Evolutionary conservation across 2,888 invertebrate species (phyloP), one percentile per base, ranked within the genome.

Genomic region (Callyntrura guangdongensis): DNA sequence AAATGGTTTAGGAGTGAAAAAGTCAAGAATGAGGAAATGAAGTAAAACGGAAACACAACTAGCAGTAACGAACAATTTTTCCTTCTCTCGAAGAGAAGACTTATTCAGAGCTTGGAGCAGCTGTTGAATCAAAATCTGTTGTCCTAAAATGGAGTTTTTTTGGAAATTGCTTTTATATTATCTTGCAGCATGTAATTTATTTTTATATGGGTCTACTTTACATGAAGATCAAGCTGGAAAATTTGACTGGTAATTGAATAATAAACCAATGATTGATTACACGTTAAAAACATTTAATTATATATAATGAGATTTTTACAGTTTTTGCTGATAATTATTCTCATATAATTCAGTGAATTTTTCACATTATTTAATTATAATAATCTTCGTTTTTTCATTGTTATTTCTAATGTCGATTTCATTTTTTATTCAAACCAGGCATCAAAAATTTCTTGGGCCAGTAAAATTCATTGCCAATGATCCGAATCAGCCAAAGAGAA

Each of bases 401-500:
- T 53, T 6, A n/a, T 9, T 53, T 53, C n/a, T 53, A 11, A 47
- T 14, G 2, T 53, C 53, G 53, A 47, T 47, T 53, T 53, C 12
- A n/a, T 53, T 53, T 53, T 53, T 53, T 79, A 93, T 93, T 93
- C n/a, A n/a, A n/a, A n/a, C 5, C 95, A 97, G 98, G 98, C 97
- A 97, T 94, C 97, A 97, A 95, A 96, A 96, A 94, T 97, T 97
- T 95, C 96, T 98, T 77, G 98, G 98, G 20, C 97, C 97, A 95
- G 96, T 98, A 69, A 97, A 97, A 95, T 97, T 97, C 95, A 96
- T 97, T 8, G 96, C 96, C 94, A 97, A 98, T 94, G 98, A 98
- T 94, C 96, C 97, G 25, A 96, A 96, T 25, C 96, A 93, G 77
- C 92, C 97, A 72, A 97, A 97, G 94, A 97, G 97, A 94, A 96